Conservation (phyloP, 2,888 invertebrate species). For the Ectobius pallidus region DNA sequence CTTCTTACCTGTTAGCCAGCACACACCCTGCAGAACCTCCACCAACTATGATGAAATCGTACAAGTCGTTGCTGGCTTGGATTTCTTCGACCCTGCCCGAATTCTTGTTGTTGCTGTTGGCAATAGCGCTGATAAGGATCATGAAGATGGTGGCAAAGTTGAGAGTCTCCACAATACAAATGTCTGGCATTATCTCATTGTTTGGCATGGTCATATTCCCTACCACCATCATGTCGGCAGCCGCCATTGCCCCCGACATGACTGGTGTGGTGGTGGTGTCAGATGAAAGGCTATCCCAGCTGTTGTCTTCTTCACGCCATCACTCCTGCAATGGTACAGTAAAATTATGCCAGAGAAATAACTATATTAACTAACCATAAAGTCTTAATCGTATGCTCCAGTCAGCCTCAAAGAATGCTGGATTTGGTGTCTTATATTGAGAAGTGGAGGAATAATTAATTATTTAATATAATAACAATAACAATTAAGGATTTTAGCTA, state of each 20-base stretch:
- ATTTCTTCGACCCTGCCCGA: not conserved
- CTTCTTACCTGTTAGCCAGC: constrained; percentile 72
- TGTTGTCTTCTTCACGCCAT: too few relatives aligned
- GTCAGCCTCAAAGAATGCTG: too few relatives aligned
- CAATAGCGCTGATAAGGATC: constrained; percentile 28
- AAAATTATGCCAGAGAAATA: too few relatives aligned
- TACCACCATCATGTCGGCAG: not conserved
- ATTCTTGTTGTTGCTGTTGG: constrained; percentile 25
- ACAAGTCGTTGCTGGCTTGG: constrained; percentile 60
- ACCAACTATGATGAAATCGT: constrained; percentile 84
- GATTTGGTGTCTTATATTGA: too few relatives aligned
- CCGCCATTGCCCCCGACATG: not conserved
- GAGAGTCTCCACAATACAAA: constrained; percentile 26
- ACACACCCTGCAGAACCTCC: constrained; percentile 92
- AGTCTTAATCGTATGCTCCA: too few relatives aligned
- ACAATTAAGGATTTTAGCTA: too few relatives aligned
- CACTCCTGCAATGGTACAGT: too few relatives aligned
- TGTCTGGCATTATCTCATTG: not conserved
- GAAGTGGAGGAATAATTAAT: too few relatives aligned
- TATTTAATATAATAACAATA: too few relatives aligned
- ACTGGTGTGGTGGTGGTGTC: too few relatives aligned
- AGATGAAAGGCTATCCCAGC: too few relatives aligned
- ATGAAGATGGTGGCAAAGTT: constrained; percentile 35
- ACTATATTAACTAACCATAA: too few relatives aligned
- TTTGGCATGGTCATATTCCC: not conserved